Base-by-base conservation (phyloP, 2,797 vertebrate species). In the Clamator glandarius region DNA sequence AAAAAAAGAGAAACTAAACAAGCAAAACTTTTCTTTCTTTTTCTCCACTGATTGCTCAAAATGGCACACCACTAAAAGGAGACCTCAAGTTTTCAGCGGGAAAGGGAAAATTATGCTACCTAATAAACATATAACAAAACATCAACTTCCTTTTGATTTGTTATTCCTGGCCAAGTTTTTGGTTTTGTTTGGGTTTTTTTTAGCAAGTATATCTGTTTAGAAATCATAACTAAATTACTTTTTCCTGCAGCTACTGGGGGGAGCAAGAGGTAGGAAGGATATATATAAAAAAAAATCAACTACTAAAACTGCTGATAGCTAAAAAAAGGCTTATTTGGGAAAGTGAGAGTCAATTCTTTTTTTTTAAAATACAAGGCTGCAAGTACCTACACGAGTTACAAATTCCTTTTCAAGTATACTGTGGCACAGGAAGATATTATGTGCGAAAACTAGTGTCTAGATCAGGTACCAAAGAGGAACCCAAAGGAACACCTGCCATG, bases 171-270 rank as follows among this genome's bases (percentile, higher is more conserved):
- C 20, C 26, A 59, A 23, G 0, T 70, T 86, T 55, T 79, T 44
- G n/a, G n/a, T 44, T 16, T 83, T 74, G n/a, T n/a, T n/a, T n/a
- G n/a, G n/a, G n/a, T n/a, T 70, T 23, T n/a, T n/a, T n/a, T n/a
- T n/a, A n/a, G 62, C 69, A 81, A 84, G 39, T 67, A 17, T 59
- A 77, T 89, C 62, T 91, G 33, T 63, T 82, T 42, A 88, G 76
- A 91, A 95, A 83, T 62, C 76, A 88, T 69, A 91, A 55, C 54
- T 70, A 85, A 77, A 83, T 54, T 81, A 78, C 41, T 72, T 92
- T 52, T 39, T 50, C 50, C 66, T 76, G 70, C 50, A 81, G 69
- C 26, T 64, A 78, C n/a, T 35, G 10, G 9, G 46, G 21, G 46
- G 46, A 20, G 46, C 19, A 48, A 48, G 20, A 48, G 23, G 15